Evolutionary conservation across 2,888 invertebrate species (phyloP).

Genomic region (Neoscelio sp.): DNA sequence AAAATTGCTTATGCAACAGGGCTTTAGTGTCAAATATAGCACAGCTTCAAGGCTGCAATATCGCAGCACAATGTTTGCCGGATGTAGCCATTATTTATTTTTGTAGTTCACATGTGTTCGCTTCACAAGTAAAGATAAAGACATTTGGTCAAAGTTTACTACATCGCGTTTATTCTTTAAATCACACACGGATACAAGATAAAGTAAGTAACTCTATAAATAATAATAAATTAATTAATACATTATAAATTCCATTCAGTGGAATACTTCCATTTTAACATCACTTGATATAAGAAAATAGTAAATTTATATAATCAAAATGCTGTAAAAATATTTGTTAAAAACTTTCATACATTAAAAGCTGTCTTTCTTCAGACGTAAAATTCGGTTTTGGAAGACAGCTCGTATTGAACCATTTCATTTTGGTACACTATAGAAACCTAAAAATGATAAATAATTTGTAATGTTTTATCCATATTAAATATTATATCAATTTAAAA

Average conservation of each 20-base stretch:
- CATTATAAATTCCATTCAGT: no score
- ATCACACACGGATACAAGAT: no score
- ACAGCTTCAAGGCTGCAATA: slow-evolving; percentile 10
- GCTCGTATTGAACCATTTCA: slow-evolving; percentile 82
- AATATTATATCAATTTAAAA: slow-evolving; percentile 1
- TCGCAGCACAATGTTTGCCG: slow-evolving; percentile 22
- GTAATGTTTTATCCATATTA: no score
- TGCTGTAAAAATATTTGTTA: no score
- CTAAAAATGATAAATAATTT: slow-evolving; percentile 74
- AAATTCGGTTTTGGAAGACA: slow-evolving; percentile 83
- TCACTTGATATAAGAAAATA: background rate
- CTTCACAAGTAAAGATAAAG: no score
- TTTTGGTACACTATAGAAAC: slow-evolving; percentile 83
- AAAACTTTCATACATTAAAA: no score
- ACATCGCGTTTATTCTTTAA: no score
- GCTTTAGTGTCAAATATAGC: slow-evolving; percentile 39
- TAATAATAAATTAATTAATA: no score
- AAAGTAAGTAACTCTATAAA: no score
- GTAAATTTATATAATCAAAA: background rate
- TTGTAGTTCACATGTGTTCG: background rate
- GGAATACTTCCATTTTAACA: no score
- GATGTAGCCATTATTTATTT: slow-evolving; percentile 27
- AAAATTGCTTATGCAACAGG: slow-evolving; percentile 44
- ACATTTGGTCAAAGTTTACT: no score
- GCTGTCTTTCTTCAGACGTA: slow-evolving; percentile 78